phyloP scores from a whole-genome alignment of 2,888 invertebrate species.

The Antheraea assamensis region DNA sequence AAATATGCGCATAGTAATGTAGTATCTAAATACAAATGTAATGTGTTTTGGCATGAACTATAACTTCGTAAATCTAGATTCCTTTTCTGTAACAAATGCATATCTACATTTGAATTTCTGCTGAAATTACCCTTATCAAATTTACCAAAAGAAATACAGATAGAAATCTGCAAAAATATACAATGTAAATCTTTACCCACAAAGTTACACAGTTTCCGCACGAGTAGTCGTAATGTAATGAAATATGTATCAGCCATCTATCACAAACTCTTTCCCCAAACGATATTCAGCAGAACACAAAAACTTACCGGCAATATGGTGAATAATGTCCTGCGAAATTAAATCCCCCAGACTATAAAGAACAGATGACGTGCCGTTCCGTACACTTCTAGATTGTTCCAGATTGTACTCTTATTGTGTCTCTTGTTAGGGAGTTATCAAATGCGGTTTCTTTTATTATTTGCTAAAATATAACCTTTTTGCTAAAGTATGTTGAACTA shows the following conservation, averaged over 20 bases:
- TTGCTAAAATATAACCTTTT: not conserved
- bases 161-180: not conserved
- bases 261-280: conserved; percentile 67
- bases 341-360: conserved; percentile 72
- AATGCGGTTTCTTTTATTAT: not conserved
- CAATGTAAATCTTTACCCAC: not conserved
- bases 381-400: conserved; percentile 43
- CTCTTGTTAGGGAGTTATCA: conserved; percentile 6
- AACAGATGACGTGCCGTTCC: conserved; percentile 67
- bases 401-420: conserved; percentile 17
- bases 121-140: not conserved
- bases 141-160: not conserved
- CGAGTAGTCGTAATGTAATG: conserved; percentile 50
- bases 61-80: not conserved
- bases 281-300: conserved; percentile 58
- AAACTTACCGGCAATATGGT: conserved; percentile 64
- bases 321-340: conserved; percentile 79
- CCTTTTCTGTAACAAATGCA: not conserved
- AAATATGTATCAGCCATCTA: conserved; percentile 77
- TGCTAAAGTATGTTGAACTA: not conserved
- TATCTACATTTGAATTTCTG: not conserved
- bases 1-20: not conserved
- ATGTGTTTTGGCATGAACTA: not conserved
- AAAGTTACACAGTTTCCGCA: conserved; percentile 12
- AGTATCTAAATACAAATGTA: not conserved